phyloP scores from a whole-genome alignment of 64 coral and sea anemone genomes.

The Pocillopora damicornis region DNA sequence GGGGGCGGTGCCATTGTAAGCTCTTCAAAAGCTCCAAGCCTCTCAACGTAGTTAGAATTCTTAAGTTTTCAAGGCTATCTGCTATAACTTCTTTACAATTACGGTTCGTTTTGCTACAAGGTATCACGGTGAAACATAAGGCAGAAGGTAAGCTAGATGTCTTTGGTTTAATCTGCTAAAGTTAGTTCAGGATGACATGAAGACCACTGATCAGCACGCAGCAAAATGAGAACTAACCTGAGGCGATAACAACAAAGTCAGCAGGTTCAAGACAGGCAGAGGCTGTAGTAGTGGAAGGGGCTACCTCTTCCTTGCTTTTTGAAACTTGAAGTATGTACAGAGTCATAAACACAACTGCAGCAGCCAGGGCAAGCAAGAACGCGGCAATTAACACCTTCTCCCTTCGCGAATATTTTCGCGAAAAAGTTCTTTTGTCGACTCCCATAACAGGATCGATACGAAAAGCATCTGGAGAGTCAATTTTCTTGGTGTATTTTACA shows the following conservation, averaged over 20 bases:
- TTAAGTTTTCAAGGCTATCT: too few species aligned
- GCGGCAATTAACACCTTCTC: slow-evolving; percentile 15
- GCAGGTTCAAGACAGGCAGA: neutral
- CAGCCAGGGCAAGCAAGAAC: neutral
- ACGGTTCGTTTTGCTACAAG: too few species aligned
- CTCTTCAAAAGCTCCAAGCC: too few species aligned
- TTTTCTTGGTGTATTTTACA: slow-evolving; percentile 1
- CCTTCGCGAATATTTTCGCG: neutral
- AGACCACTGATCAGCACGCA: neutral
- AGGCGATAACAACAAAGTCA: neutral
- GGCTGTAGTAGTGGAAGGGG: too few species aligned
- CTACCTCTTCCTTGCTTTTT: neutral
- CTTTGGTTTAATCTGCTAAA: too few species aligned
- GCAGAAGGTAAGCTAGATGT: too few species aligned
- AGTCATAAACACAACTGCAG: neutral
- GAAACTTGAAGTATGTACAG: neutral
- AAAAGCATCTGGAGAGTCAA: slow-evolving; percentile 7
- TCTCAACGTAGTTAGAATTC: too few species aligned
- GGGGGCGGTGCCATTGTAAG: too few species aligned
- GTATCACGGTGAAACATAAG: too few species aligned
- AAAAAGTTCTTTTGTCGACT: neutral
- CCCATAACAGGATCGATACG: neutral
- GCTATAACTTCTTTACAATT: too few species aligned
- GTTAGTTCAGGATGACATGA: neutral
- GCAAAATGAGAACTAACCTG: neutral